phyloP scores from a whole-genome alignment of 1,140 invertebrate species.

The Glossosoma conforme region DNA sequence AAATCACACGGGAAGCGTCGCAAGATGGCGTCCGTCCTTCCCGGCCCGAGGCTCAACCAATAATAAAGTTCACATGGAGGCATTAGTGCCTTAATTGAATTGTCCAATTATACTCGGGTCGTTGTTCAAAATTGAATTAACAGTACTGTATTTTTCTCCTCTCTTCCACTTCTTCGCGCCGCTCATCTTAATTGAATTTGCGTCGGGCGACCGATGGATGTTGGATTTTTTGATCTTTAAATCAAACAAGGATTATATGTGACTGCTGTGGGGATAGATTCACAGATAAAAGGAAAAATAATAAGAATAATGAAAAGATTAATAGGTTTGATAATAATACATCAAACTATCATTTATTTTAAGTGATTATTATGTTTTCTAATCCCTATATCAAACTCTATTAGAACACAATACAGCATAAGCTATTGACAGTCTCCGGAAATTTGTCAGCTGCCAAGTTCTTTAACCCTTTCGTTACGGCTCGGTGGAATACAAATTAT shows the following conservation, averaged over 20 bases:
- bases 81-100: conserved; percentile 32
- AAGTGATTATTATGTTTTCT: no score
- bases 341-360: background rate
- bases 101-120: conserved; percentile 31
- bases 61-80: no score
- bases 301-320: background rate
- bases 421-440: no score
- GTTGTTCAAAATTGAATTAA: conserved; percentile 32
- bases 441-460: no score
- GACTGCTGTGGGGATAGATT: background rate
- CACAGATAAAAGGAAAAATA: background rate
- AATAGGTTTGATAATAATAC: background rate
- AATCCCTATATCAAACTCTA: no score
- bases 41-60: no score
- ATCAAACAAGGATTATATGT: conserved; percentile 1
- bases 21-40: no score
- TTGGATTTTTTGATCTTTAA: no score
- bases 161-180: conserved; percentile 12
- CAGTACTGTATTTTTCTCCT: conserved; percentile 31
- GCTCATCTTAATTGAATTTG: conserved; percentile 29
- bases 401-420: no score
- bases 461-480: no score
- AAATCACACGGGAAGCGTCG: no score
- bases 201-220: conserved; percentile 1
- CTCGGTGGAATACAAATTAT: no score